Evolutionary conservation across 2,888 invertebrate species (phyloP).

Genomic region (Hypomecis atomaria): DNA sequence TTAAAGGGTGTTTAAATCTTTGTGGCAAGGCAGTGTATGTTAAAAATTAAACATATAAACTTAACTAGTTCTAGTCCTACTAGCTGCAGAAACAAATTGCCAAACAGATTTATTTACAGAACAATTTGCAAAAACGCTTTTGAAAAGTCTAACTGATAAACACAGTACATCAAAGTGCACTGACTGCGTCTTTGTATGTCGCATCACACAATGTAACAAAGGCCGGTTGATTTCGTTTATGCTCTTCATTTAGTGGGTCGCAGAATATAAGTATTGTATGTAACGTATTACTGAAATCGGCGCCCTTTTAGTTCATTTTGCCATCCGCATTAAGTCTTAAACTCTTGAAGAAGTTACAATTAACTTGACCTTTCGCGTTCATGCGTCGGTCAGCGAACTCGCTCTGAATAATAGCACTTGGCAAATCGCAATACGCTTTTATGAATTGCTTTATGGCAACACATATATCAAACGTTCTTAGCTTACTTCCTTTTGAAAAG

Average conservation of each 20-base stretch:
- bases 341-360: slow-evolving; percentile 48
- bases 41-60: too few relatives aligned
- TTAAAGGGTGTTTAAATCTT: too few relatives aligned
- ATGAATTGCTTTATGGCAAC: slow-evolving; percentile 41
- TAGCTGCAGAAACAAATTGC: not conserved
- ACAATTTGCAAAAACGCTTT: slow-evolving; percentile 7
- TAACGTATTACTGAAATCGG: slow-evolving; percentile 18
- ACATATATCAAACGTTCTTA: slow-evolving; percentile 27
- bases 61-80: too few relatives aligned
- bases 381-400: slow-evolving; percentile 55
- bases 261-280: slow-evolving; percentile 7
- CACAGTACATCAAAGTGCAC: slow-evolving; percentile 12
- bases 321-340: slow-evolving; percentile 36
- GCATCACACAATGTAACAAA: slow-evolving; percentile 32
- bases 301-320: slow-evolving; percentile 32
- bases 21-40: too few relatives aligned
- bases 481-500: slow-evolving; percentile 14
- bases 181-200: slow-evolving; percentile 25
- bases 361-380: slow-evolving; percentile 61
- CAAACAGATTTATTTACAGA: slow-evolving; percentile 1
- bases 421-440: slow-evolving; percentile 35
- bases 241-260: slow-evolving; percentile 33
- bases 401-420: slow-evolving; percentile 50
- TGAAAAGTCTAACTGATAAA: not conserved
- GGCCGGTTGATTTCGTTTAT: slow-evolving; percentile 21